Conservation (phyloP, 2,113 vertebrate genomes). For the Seriola dumerili region DNA sequence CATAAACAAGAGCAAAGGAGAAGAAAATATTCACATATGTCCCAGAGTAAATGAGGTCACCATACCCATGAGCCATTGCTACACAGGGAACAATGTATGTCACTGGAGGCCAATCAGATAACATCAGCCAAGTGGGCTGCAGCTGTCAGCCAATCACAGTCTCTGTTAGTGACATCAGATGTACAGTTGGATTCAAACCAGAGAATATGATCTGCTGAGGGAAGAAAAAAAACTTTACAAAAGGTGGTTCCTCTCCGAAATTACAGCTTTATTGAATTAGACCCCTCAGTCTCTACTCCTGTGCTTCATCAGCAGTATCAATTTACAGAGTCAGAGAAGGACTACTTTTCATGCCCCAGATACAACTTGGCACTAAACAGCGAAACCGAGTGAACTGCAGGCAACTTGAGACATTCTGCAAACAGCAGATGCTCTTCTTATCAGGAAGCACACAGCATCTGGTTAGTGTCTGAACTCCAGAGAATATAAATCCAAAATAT, state of each 20-base stretch:
- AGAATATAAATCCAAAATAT: slow-evolving; percentile 36
- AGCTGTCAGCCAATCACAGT: slow-evolving; percentile 66
- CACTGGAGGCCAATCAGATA: slow-evolving; percentile 73
- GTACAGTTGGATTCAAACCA: slow-evolving; percentile 57
- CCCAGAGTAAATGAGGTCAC: slow-evolving; percentile 65
- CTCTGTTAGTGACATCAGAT: slow-evolving; percentile 70
- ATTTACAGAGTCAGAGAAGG: slow-evolving; percentile 30
- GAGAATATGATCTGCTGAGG: slow-evolving; percentile 62
- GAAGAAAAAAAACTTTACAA: slow-evolving; percentile 18
- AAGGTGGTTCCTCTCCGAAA: slow-evolving; percentile 49
- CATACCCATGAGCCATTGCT: slow-evolving; percentile 51
- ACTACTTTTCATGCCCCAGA: slow-evolving; percentile 53
- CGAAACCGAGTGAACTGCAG: slow-evolving; percentile 54
- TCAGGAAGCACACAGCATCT: slow-evolving; percentile 43
- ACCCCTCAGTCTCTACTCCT: slow-evolving; percentile 19
- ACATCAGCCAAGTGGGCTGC: slow-evolving; percentile 54
- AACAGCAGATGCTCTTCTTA: slow-evolving; percentile 61
- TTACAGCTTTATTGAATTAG: slow-evolving; percentile 62
- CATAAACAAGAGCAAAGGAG: background rate
- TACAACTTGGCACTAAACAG: slow-evolving; percentile 54
- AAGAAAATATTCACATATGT: slow-evolving; percentile 51
- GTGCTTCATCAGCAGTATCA: slow-evolving; percentile 43
- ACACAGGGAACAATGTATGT: slow-evolving; percentile 60
- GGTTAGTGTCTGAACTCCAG: slow-evolving; percentile 15
- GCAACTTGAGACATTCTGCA: slow-evolving; percentile 51